These are phyloP conservation scores for Lasiurus cinereus DNA, from an alignment of 2,113 vertebrate genomes.

Conservation along the genomic window DNA sequence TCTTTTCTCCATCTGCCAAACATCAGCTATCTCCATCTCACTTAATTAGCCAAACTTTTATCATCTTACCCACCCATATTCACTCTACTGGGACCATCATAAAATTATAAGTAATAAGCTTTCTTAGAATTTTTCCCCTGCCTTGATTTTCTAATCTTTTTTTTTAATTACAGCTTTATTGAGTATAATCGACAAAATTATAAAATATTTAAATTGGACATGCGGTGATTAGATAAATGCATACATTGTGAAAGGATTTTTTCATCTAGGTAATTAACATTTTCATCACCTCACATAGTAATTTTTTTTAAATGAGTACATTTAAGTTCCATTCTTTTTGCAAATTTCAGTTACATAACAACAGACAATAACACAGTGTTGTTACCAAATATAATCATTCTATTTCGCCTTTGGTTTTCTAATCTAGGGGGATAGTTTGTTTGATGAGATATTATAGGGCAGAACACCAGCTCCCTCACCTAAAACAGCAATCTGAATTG, in stretches of 20 bases:
- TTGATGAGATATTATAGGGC: too few relatives aligned
- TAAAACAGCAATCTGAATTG: background rate
- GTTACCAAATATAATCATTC: background rate
- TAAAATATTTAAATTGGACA: background rate
- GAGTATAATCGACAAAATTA: background rate
- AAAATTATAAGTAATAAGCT: background rate
- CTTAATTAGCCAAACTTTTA: background rate
- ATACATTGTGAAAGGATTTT: background rate
- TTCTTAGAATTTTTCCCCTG: background rate
- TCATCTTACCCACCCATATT: background rate
- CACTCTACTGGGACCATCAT: background rate
- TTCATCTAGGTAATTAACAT: background rate
- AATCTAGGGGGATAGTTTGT: background rate
- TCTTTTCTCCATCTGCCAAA: background rate
- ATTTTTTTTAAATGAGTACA: background rate
- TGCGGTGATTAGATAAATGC: background rate
- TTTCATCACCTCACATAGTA: background rate
- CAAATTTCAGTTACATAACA: background rate
- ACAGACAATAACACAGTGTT: background rate
- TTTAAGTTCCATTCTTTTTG: background rate
- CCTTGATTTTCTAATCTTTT: background rate
- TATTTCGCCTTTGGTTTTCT: background rate
- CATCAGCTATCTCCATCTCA: background rate
- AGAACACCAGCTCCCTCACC: background rate
- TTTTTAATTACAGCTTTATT: background rate